These are phyloP conservation scores for Lepus townsendii DNA, from an alignment of 2,797 vertebrate species.

Conservation along the genomic window DNA sequence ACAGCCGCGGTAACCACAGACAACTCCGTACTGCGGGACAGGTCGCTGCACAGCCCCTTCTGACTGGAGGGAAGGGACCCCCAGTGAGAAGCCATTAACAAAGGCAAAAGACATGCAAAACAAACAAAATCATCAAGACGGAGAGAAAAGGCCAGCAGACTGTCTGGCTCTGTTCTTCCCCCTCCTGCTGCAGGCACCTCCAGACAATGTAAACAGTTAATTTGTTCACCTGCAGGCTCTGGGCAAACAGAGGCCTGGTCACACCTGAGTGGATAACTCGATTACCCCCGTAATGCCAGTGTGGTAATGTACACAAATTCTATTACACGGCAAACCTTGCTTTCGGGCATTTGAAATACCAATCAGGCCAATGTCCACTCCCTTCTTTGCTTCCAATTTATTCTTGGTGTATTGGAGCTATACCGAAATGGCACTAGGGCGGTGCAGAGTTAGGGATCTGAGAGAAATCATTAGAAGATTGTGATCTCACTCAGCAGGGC, in stretches of 20 bases:
- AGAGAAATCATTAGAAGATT: slow-evolving; percentile 61
- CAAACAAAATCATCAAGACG: slow-evolving; percentile 82
- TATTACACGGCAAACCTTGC: slow-evolving; percentile 89
- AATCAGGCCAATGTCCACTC: slow-evolving; percentile 81
- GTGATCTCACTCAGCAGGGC: neutral
- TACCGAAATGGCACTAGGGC: slow-evolving; percentile 54
- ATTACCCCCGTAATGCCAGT: slow-evolving; percentile 93
- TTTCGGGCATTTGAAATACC: slow-evolving; percentile 87
- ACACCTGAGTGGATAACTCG: slow-evolving; percentile 93
- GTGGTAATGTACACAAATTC: slow-evolving; percentile 92
- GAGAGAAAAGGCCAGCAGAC: slow-evolving; percentile 77
- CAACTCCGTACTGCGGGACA: slow-evolving; percentile 59
- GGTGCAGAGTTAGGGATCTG: slow-evolving; percentile 22
- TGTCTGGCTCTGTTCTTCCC: slow-evolving; percentile 70
- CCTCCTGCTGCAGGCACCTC: slow-evolving; percentile 76
- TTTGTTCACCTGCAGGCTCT: slow-evolving; percentile 91
- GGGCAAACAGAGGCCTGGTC: slow-evolving; percentile 91
- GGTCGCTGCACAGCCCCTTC: slow-evolving; percentile 69
- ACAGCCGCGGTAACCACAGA: slow-evolving; percentile 2
- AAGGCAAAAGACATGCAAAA: slow-evolving; percentile 83
- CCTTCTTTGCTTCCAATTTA: slow-evolving; percentile 83
- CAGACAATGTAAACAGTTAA: slow-evolving; percentile 85
- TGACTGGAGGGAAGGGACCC: slow-evolving; percentile 74
- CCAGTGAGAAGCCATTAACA: slow-evolving; percentile 84
- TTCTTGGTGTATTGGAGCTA: slow-evolving; percentile 75